Percentiles rank a stretch among this genome's conserved stretches.
phyloP scores from a whole-genome alignment of 92 coral and sea anemone genomes.

The Porites rus region DNA sequence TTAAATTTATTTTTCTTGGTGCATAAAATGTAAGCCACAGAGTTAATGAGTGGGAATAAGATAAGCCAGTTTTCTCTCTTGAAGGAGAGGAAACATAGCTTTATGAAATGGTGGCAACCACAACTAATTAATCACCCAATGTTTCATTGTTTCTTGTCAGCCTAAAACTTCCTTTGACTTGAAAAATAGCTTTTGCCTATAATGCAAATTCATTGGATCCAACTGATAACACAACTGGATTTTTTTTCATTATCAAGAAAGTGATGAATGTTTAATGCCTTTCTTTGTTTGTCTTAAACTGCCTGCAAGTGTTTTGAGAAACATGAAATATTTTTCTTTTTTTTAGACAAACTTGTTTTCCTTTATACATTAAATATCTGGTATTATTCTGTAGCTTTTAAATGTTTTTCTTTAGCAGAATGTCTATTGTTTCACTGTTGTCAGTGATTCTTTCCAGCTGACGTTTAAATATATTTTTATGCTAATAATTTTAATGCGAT shows the following conservation, averaged over 20 bases:
- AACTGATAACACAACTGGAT: background rate
- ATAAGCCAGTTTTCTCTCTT: conserved; percentile 2
- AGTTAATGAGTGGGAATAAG: background rate
- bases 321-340: too few species aligned
- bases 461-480: too few species aligned
- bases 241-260: background rate
- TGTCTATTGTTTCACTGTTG: too few species aligned
- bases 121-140: background rate
- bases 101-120: background rate
- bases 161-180: background rate
- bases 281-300: background rate
- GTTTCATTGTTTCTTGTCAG: background rate
- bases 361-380: too few species aligned
- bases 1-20: background rate
- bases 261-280: conserved; percentile 11
- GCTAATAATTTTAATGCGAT: too few species aligned
- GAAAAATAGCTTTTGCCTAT: too few species aligned
- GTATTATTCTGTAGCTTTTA: too few species aligned
- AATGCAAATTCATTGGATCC: background rate
- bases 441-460: too few species aligned
- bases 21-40: background rate
- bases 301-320: background rate
- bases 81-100: background rate
- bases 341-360: too few species aligned
- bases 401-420: too few species aligned